Evolutionary conservation across 2,797 vertebrate genomes (phyloP).

Genomic region (Mormyrus hasselquistii): DNA sequence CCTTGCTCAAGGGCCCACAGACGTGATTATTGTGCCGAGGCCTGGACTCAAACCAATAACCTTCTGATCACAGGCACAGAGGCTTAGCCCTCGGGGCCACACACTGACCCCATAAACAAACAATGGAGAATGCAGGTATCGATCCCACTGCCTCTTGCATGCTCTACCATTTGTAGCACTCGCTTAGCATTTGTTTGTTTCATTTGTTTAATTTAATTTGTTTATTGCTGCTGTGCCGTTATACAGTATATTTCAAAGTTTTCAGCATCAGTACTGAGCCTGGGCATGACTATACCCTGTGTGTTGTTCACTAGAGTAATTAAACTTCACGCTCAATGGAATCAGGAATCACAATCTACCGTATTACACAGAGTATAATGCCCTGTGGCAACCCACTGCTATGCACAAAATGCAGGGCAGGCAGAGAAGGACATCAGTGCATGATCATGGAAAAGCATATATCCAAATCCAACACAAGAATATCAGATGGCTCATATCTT

Average conservation of each 20-base stretch:
- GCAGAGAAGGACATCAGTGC: neutral
- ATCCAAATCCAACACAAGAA: neutral
- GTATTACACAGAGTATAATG: neutral
- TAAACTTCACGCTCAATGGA: neutral
- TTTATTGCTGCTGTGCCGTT: neutral
- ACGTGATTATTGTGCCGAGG: neutral
- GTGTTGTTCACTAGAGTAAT: neutral
- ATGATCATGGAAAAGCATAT: neutral
- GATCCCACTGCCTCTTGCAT: too few species aligned
- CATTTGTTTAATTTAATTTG: too few species aligned
- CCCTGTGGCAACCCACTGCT: neutral
- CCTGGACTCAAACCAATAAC: neutral
- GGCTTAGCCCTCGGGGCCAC: neutral
- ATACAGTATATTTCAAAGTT: neutral
- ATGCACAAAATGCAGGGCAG: neutral
- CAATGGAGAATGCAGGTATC: neutral
- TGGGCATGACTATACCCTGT: neutral
- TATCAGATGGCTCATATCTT: neutral
- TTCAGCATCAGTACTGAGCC: neutral
- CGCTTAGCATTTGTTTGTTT: too few species aligned
- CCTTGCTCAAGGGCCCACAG: too few species aligned
- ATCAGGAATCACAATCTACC: neutral
- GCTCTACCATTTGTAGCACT: too few species aligned
- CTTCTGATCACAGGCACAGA: neutral
- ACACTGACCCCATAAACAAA: neutral